A percentile compares a stretch with the other conserved stretches of the same genome.
phyloP scores from a whole-genome alignment of 2,888 invertebrate species.

The Hyppa rectilinea region DNA sequence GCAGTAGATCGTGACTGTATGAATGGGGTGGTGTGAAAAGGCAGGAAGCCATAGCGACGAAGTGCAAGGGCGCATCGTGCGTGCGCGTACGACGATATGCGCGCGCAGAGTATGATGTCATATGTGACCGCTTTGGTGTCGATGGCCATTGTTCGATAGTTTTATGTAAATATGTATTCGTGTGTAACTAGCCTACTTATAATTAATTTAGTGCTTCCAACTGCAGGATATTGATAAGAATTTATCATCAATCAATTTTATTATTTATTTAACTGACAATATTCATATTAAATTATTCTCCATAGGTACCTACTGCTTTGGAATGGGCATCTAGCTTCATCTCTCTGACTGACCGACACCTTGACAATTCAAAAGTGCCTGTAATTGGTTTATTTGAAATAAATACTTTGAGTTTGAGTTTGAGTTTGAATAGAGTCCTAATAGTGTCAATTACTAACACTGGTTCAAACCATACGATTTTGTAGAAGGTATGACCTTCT shows the following conservation, averaged over 20 bases:
- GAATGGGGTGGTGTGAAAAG: constrained; percentile 82
- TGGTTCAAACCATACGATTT: constrained; percentile 6
- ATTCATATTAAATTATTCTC: background rate
- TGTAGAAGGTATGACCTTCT: no score
- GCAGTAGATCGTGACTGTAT: constrained; percentile 79
- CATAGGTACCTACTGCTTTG: no score
- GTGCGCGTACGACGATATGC: constrained; percentile 55
- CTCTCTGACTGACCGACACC: no score
- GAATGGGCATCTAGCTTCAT: no score
- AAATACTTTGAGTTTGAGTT: no score
- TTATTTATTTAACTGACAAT: background rate
- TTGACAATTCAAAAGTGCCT: no score
- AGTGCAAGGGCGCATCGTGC: constrained; percentile 81
- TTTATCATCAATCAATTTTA: constrained; percentile 11
- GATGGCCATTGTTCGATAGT: constrained; percentile 57
- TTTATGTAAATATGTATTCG: constrained; percentile 47
- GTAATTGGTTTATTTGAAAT: no score
- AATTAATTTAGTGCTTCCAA: constrained; percentile 25
- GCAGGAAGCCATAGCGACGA: constrained; percentile 79
- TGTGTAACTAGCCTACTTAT: constrained; percentile 31
- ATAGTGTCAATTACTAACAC: background rate
- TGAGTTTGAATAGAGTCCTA: background rate
- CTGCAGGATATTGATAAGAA: constrained; percentile 1
- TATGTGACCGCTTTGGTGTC: constrained; percentile 59
- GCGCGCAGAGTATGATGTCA: constrained; percentile 64